phyloP scores from a whole-genome alignment of 1,140 invertebrate species.

The Brachionus rotundiformis region DNA sequence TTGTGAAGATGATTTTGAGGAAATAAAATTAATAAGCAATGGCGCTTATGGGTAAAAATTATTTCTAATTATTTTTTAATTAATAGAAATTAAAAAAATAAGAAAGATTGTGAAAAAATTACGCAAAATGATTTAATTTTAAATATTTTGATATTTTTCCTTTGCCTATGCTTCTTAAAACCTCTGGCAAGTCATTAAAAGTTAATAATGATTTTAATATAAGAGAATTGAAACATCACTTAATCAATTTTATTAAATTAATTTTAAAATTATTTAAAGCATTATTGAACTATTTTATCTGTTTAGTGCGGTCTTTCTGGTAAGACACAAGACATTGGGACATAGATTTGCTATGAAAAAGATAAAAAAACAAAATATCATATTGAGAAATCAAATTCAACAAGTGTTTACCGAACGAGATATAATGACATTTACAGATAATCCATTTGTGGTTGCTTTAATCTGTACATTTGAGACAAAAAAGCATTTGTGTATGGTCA shows the following conservation, averaged over 20 bases:
- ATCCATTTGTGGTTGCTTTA: constrained; percentile 69
- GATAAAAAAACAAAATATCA: constrained; percentile 96
- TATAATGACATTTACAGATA: constrained; percentile 98
- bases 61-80: constrained; percentile 79
- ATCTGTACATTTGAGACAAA: constrained; percentile 59
- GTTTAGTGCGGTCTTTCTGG: constrained; percentile 88
- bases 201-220: no score
- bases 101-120: no score
- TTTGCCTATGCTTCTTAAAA: no score
- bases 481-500: constrained; percentile 94
- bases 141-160: no score
- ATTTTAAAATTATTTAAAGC: background rate
- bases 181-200: no score
- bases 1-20: constrained; percentile 91
- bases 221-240: no score
- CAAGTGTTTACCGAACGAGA: constrained; percentile 98
- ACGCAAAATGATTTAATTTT: no score
- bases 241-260: background rate
- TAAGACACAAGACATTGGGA: constrained; percentile 86
- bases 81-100: no score
- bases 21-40: constrained; percentile 95
- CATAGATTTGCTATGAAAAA: constrained; percentile 98
- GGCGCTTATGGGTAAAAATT: constrained; percentile 79
- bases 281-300: constrained; percentile 56
- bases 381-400: constrained; percentile 94